A percentile compares a stretch with the other conserved stretches of the same genome.
Conservation (phyloP, 2,888 invertebrate species). For the Macaria notata region DNA sequence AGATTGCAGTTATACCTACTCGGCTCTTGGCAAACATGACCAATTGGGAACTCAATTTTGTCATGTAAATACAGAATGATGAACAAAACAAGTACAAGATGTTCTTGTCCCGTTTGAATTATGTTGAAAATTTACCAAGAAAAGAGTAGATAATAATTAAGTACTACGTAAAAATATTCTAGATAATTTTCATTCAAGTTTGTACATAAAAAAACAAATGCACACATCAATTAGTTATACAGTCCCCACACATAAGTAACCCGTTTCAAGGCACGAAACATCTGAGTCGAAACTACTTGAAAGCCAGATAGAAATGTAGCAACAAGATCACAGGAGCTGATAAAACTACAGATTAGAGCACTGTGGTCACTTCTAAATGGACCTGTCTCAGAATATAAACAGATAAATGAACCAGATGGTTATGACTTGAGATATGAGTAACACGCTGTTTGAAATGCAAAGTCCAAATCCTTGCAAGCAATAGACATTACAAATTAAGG, state of each 20-base stretch:
- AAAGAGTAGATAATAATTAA: too few relatives aligned
- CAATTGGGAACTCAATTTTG: conserved; percentile 13
- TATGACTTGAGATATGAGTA: conserved; percentile 40
- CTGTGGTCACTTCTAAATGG: conserved; percentile 35
- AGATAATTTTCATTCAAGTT: too few relatives aligned
- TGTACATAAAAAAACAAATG: not conserved
- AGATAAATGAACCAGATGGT: conserved; percentile 44
- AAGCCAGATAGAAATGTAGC: conserved; percentile 32
- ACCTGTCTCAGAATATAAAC: conserved; percentile 38
- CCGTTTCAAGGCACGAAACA: conserved; percentile 24
- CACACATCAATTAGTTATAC: conserved; percentile 16
- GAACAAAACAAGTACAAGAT: too few relatives aligned
- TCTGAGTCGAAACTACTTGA: conserved; percentile 25
- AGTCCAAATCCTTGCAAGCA: not conserved
- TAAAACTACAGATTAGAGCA: conserved; percentile 27
- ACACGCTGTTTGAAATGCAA: conserved; percentile 4
- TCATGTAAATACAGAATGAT: not conserved
- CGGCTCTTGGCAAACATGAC: conserved; percentile 27
- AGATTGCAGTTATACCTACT: conserved; percentile 26
- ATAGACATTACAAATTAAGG: not conserved
- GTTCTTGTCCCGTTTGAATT: too few relatives aligned
- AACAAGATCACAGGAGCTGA: conserved; percentile 33
- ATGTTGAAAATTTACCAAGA: too few relatives aligned
- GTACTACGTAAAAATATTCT: too few relatives aligned
- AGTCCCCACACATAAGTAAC: conserved; percentile 20